Base-by-base conservation (phyloP, 2,888 invertebrate genomes). In the Nomada lathburiana region DNA sequence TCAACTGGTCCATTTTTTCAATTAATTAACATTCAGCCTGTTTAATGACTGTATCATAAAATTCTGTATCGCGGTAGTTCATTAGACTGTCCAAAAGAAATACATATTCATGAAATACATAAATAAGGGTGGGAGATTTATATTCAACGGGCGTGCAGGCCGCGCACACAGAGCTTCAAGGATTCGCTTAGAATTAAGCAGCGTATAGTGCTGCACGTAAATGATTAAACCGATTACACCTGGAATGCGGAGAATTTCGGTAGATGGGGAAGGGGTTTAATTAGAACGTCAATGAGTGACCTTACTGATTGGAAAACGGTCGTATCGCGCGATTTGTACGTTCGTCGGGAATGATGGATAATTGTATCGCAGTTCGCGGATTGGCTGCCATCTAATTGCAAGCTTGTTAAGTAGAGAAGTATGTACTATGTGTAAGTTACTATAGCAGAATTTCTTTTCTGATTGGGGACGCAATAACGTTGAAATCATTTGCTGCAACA, bases 161-260 rank as follows among this genome's bases (percentile, higher is more conserved):
- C 52, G 59, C 63, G 23, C 64, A 50, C 36, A 26, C 44, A n/a
- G 16, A 47, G 11, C 52, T 77, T 64, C 57, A 73, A 77, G 76
- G 77, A 86, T 75, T 67, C 71, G 71, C 67, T 79, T 64, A 72
- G 75, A 85, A 81, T 85, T 87, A 86, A 86, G 87, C 80, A 64
- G 74, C 76, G 68, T 64, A 60, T 65, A 76, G 52, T 59, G 72
- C 36, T 59, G 77, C 70, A 68, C 73, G 81, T 83, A 83, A 87
- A 85, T 85, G 85, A 83, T 87, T 87, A 85, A 87, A 85, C 80
- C 79, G 83, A 87, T 87, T 87, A 86, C 77, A 75, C 83, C 52
- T 53, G 85, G 81, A 83, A 77, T 63, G 74, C 71, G 29, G 69
- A 76, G 83, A 83, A 87, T 85, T 80, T 85, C 75, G 65, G 63